These are phyloP conservation scores for Raja brachyura DNA, from an alignment of 2,113 vertebrate species.

Conservation along the genomic window DNA sequence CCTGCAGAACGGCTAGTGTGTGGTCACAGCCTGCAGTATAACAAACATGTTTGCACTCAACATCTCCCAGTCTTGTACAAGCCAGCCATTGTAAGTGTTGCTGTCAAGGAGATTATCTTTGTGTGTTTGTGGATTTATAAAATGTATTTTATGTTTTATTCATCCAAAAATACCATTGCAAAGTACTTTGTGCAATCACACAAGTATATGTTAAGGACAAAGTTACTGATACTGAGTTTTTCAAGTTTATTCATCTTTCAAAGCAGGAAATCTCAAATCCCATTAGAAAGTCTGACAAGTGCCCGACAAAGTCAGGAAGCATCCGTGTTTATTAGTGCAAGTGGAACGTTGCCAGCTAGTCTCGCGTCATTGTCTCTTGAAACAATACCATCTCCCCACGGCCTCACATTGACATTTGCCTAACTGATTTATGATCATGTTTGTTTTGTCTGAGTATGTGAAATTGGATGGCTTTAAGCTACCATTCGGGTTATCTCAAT, in stretches of 20 bases:
- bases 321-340: neutral
- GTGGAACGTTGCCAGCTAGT: neutral
- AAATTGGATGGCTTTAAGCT: neutral
- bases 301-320: constrained; percentile 4
- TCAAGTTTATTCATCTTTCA: neutral
- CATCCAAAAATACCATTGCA: neutral
- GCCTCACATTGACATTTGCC: constrained; percentile 9
- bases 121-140: neutral
- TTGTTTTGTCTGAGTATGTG: neutral
- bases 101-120: neutral
- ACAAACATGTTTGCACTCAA: neutral
- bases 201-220: neutral
- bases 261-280: neutral
- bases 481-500: neutral
- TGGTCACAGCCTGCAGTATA: neutral
- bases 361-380: neutral
- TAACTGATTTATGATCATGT: neutral
- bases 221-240: neutral
- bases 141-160: neutral
- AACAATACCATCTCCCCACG: neutral
- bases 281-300: neutral
- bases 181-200: neutral
- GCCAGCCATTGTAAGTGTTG: neutral
- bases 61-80: neutral
- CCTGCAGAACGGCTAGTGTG: neutral